These are phyloP conservation scores for Lateolabrax maculatus DNA, from an alignment of 2,797 vertebrate genomes.

Conservation along the genomic window DNA sequence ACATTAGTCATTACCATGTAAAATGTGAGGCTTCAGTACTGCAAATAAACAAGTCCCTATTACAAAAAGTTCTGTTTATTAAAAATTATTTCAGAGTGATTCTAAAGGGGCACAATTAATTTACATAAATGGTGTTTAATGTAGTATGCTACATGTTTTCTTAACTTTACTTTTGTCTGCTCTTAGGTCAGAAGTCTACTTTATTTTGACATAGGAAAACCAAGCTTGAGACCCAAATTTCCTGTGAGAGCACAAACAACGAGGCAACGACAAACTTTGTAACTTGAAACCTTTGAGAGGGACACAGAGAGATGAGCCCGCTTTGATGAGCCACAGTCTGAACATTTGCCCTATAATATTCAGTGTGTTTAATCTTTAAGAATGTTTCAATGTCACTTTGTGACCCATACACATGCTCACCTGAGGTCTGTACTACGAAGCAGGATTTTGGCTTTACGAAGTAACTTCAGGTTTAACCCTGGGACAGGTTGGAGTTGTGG, in stretches of 20 bases:
- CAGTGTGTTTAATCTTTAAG: neutral
- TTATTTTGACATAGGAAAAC: neutral
- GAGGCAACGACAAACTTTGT: neutral
- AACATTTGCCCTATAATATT: rapidly evolving
- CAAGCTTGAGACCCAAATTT: neutral
- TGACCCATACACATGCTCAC: too few relatives aligned
- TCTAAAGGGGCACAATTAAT: neutral
- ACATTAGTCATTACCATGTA: neutral
- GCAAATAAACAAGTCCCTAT: neutral
- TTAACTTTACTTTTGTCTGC: neutral
- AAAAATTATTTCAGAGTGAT: neutral
- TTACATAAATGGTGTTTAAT: neutral
- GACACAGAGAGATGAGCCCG: neutral
- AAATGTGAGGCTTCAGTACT: neutral
- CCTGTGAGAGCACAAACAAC: neutral
- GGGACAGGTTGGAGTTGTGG: too few relatives aligned
- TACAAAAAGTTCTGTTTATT: neutral
- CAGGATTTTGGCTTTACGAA: too few relatives aligned
- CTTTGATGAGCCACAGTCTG: neutral
- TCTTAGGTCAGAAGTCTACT: neutral
- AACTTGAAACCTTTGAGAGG: neutral
- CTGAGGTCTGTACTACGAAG: too few relatives aligned
- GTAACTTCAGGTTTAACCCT: too few relatives aligned
- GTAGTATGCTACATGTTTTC: neutral
- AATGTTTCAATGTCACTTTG: neutral